Evolutionary conservation across 2,113 vertebrate genomes (phyloP), one percentile per base, ranked within the genome.

Genomic region (Neoarius graeffei): DNA sequence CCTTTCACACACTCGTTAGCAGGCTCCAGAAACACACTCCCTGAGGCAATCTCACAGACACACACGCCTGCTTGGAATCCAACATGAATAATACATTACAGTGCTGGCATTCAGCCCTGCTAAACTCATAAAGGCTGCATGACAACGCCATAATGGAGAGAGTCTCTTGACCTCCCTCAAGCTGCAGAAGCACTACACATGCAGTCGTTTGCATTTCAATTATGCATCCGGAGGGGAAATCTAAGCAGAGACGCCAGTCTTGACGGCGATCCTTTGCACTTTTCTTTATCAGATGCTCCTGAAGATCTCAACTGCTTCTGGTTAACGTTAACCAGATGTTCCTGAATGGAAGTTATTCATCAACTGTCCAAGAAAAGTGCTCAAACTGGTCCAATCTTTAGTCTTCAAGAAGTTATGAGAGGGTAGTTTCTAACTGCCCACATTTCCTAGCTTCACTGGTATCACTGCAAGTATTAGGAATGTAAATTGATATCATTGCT

Each of bases 51-150:
- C 86, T 83, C 83, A 82, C 81, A 81, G 66, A 90, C 83, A 81
- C 88, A 93, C 85, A 89, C 90, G 87, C 89, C 20, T 83, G 88
- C 92, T 91, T 84, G 93, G 93, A 89, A 89, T 91, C 76, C 71
- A n/a, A 89, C 94, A 94, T 95, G 94, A 96, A 96, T 95, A 94
- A 95, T 92, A 94, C 95, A 95, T 95, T 89, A 92, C 93, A 93
- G 91, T 91, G 90, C 91, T 89, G 93, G 93, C 94, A 92, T 93
- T 92, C 87, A 92, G 90, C 89, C 88, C 71, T 88, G 87, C 92
- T 92, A 92, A 90, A 89, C 92, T 89, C 91, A 94, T 94, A 95
- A 95, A 94, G 91, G 93, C 89, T 92, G 93, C 90, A 93, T 95
- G 94, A 95, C 94, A 95, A 93, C 92, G 92, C 92, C 85, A 96